These are phyloP conservation scores for Dicranocentrus wangi DNA, from an alignment of 2,888 invertebrate species.

Conservation along the genomic window DNA sequence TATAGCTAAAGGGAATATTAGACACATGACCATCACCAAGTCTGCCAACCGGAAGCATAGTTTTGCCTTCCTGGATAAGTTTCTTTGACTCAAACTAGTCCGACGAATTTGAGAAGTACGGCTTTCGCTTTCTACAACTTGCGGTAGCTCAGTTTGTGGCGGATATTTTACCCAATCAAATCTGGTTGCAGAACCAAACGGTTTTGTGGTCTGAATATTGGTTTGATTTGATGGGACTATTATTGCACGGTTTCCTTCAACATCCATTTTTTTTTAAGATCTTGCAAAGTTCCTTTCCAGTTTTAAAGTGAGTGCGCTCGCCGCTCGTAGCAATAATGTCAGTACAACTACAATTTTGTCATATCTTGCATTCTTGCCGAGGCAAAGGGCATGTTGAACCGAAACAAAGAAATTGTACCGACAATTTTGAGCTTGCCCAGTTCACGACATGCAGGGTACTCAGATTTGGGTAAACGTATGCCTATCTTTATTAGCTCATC, in stretches of 20 bases:
- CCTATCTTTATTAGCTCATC: no score
- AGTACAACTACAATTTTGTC: no score
- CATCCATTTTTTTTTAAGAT: conserved; percentile 53
- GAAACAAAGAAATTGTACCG: no score
- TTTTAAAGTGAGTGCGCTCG: no score
- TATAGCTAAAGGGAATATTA: conserved; percentile 67
- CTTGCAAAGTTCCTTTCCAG: no score
- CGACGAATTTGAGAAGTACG: conserved; percentile 25
- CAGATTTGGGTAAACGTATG: no score
- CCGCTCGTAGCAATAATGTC: no score
- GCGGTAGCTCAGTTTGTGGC: background rate
- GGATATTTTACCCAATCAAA: conserved; percentile 22
- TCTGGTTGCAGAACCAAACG: conserved; percentile 8
- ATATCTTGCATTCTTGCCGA: no score
- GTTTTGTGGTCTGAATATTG: conserved; percentile 2
- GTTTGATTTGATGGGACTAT: conserved; percentile 20
- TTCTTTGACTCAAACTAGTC: conserved; percentile 4
- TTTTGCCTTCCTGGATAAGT: conserved; percentile 19
- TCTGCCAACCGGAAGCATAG: conserved; percentile 62
- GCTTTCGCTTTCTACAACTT: conserved; percentile 35
- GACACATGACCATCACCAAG: conserved; percentile 40
- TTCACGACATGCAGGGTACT: no score
- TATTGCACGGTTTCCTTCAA: conserved; percentile 41
- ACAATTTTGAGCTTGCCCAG: no score
- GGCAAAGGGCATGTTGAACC: no score